A percentile compares a stretch with the other conserved stretches of the same genome.
These are phyloP conservation scores for Ectropis grisescens DNA, from an alignment of 1,140 invertebrate species.

Conservation along the genomic window DNA sequence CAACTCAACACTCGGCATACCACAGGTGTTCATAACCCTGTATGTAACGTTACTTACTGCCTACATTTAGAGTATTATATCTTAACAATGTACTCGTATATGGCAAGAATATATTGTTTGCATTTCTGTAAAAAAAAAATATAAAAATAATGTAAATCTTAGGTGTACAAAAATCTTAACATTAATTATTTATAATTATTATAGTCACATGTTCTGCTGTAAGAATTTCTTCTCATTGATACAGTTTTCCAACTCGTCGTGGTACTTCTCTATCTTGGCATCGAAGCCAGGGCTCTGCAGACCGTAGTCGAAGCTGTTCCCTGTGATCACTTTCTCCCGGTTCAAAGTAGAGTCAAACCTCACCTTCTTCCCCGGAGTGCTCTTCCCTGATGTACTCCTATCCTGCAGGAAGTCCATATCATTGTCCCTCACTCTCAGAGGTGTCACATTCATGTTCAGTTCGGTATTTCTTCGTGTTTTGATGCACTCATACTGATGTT, in stretches of 20 bases:
- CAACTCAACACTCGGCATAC: too few species aligned
- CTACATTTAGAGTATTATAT: too few species aligned
- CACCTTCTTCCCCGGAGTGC: constrained; percentile 57
- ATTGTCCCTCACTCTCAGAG: constrained; percentile 41
- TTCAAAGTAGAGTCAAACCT: constrained; percentile 66
- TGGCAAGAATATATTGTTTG: too few species aligned
- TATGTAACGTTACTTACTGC: too few species aligned
- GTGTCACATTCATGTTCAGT: constrained; percentile 56
- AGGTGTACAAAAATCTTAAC: too few species aligned
- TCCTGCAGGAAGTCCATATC: constrained; percentile 34
- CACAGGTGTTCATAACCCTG: too few species aligned
- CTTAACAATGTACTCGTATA: too few species aligned
- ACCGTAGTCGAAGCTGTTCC: constrained; percentile 58
- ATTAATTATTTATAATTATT: too few species aligned
- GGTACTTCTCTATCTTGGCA: constrained; percentile 61
- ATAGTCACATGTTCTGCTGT: constrained; percentile 60
- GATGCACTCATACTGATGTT: constrained; percentile 55
- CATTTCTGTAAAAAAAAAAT: too few species aligned
- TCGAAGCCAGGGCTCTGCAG: constrained; percentile 56
- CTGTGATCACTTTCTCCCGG: constrained; percentile 62
- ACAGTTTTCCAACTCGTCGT: constrained; percentile 67
- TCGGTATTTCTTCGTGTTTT: constrained; percentile 54
- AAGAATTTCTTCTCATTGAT: constrained; percentile 66
- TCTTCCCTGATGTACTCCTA: constrained; percentile 11
- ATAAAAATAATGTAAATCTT: too few species aligned